A percentile compares a stretch with the other conserved stretches of the same genome.
These are phyloP conservation scores for Drosophila punjabiensis DNA, from an alignment of 1,140 invertebrate species.

Conservation along the genomic window DNA sequence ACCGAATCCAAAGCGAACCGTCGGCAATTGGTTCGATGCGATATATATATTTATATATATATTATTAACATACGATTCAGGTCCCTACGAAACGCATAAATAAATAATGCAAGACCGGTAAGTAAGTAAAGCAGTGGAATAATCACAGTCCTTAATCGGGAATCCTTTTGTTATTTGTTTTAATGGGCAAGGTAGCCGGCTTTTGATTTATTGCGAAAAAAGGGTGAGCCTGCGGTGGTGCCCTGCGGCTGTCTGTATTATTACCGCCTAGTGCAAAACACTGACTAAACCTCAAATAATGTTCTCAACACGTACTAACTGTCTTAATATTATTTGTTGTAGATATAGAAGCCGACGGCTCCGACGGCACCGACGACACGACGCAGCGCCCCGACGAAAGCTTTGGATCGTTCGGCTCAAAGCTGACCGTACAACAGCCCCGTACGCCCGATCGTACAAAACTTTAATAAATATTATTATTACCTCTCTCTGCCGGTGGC, in stretches of 20 bases:
- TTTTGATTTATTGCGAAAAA: neutral
- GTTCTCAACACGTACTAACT: conserved; percentile 85
- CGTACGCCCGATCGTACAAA: conserved; percentile 41
- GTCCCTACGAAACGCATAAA: conserved; percentile 37
- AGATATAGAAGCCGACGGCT: conserved; percentile 80
- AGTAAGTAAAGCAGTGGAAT: neutral
- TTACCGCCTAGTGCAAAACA: conserved; percentile 83
- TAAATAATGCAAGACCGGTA: conserved; percentile 63
- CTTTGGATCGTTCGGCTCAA: conserved; percentile 52
- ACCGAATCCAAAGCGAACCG: conserved; percentile 40
- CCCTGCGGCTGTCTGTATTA: conserved; percentile 68
- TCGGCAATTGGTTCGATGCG: conserved; percentile 49
- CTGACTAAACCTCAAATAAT: conserved; percentile 85
- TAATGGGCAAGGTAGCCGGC: conserved; percentile 7
- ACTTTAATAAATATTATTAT: conserved; percentile 81
- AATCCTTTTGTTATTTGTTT: conserved; percentile 27
- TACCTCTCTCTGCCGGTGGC: conserved; percentile 18
- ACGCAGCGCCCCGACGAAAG: conserved; percentile 43
- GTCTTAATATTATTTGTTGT: conserved; percentile 85
- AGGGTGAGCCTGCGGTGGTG: conserved; percentile 47
- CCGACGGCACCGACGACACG: conserved; percentile 33
- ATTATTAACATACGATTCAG: conserved; percentile 40
- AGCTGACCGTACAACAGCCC: conserved; percentile 24
- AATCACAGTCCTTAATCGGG: conserved; percentile 58
- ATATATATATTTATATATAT: conserved; percentile 10